Conservation (phyloP, 2,888 invertebrate genomes). For the Pristionchus exspectatus region DNA sequence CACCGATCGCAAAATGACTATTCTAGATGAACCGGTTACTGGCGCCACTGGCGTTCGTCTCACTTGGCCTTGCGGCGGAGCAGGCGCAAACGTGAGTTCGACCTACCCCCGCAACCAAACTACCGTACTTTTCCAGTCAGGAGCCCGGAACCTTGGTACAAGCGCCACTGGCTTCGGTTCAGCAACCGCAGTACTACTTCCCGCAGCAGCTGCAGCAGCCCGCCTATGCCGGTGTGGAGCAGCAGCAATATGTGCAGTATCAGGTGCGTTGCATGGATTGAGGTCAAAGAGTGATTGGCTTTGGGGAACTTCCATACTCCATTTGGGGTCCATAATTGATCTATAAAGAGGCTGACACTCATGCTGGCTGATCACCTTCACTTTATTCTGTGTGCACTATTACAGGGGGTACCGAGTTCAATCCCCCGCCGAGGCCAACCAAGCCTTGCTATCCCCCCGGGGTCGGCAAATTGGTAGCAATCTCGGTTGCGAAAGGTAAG, state of each 20-base stretch:
- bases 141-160: slow-evolving; percentile 4
- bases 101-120: no score
- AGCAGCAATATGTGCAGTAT: slow-evolving; percentile 43
- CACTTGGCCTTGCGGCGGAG: slow-evolving; percentile 14
- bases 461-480: no score
- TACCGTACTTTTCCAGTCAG: slow-evolving; percentile 39
- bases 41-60: slow-evolving; percentile 40
- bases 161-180: background rate
- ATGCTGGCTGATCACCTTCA: no score
- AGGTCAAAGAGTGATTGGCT: no score
- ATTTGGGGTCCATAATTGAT: no score
- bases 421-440: no score
- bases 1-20: background rate
- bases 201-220: background rate
- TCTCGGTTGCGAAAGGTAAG: no score
- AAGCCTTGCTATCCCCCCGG: no score
- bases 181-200: slow-evolving; percentile 1
- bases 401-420: no score
- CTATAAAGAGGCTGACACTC: background rate
- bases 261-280: no score
- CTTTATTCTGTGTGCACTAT: no score
- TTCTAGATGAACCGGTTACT: slow-evolving; percentile 46
- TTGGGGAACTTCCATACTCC: no score
- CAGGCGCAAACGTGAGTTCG: background rate
- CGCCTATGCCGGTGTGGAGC: background rate